These are phyloP conservation scores for Tetraodon nigroviridis DNA, from an alignment of 2,113 vertebrate species.

Conservation along the genomic window DNA sequence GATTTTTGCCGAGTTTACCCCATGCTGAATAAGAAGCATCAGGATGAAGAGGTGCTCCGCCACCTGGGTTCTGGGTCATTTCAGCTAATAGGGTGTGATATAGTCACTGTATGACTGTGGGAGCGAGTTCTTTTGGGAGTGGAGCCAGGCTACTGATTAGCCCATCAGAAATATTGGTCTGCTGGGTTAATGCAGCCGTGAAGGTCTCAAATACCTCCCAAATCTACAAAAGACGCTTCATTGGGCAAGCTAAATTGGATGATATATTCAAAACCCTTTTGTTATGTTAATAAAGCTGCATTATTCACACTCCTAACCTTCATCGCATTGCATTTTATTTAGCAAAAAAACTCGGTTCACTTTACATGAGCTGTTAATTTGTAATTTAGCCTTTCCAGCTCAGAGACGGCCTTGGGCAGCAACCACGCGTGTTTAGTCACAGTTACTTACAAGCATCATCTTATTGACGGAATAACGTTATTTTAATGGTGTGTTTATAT, in stretches of 20 bases:
- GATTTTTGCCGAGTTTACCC: constrained; percentile 57
- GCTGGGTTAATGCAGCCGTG: constrained; percentile 8
- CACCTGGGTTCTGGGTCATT: constrained; percentile 64
- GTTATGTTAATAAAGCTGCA: too few species aligned
- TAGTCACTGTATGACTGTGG: constrained; percentile 41
- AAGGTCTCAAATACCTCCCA: constrained; percentile 4
- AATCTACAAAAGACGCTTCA: background rate
- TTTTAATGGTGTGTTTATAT: too few species aligned
- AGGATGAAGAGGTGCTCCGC: constrained; percentile 51
- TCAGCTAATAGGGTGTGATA: constrained; percentile 66
- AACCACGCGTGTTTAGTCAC: too few species aligned
- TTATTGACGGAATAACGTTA: too few species aligned
- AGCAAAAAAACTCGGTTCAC: background rate
- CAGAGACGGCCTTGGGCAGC: too few species aligned
- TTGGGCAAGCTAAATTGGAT: background rate
- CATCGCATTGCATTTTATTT: background rate
- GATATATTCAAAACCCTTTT: too few species aligned
- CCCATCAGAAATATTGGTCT: constrained; percentile 13
- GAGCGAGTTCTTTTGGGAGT: constrained; percentile 26
- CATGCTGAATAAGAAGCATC: constrained; percentile 39
- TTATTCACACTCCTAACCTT: background rate
- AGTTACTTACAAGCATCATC: too few species aligned
- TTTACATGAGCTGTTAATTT: too few species aligned
- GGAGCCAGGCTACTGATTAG: constrained; percentile 40
- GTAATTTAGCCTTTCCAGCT: too few species aligned